Conservation (phyloP, 1,140 invertebrate genomes). For the Psix sp. region DNA sequence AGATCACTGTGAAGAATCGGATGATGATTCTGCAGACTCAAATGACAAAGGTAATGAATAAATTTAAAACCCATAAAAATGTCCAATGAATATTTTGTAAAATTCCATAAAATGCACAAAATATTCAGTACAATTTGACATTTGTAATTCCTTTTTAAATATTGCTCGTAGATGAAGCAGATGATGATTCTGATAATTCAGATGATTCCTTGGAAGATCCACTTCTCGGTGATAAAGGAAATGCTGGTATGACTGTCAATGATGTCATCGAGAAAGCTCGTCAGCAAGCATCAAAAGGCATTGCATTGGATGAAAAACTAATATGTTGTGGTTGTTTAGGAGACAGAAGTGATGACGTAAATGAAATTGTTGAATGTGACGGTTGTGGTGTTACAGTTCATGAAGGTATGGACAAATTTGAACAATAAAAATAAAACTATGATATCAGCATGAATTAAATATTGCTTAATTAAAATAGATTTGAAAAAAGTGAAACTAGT, state of each 20-base stretch:
- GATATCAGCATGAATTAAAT: too few species aligned
- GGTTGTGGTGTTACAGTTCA: slow-evolving; percentile 96
- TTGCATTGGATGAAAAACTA: slow-evolving; percentile 74
- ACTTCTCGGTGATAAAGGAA: slow-evolving; percentile 77
- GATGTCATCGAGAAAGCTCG: slow-evolving; percentile 79
- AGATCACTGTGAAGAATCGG: slow-evolving; percentile 87
- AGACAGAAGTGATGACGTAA: slow-evolving; percentile 92
- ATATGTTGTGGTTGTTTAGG: slow-evolving; percentile 96
- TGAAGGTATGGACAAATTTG: slow-evolving; percentile 83
- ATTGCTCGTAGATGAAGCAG: slow-evolving; percentile 64
- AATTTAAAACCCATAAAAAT: neutral
- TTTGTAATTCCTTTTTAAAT: neutral
- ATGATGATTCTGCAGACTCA: slow-evolving; percentile 81
- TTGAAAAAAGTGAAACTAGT: too few species aligned
- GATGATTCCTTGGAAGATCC: slow-evolving; percentile 76
- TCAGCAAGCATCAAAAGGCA: slow-evolving; percentile 70
- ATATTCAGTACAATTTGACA: slow-evolving; percentile 6
- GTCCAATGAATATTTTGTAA: too few species aligned
- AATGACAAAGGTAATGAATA: slow-evolving; percentile 70
- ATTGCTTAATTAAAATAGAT: too few species aligned
- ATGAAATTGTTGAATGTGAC: slow-evolving; percentile 98
- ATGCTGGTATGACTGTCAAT: slow-evolving; percentile 73
- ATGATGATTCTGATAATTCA: slow-evolving; percentile 76
- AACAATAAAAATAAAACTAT: too few species aligned
- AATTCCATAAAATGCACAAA: too few species aligned